phyloP scores from a whole-genome alignment of 2,888 invertebrate genomes.

The Leptopilina syphax region DNA sequence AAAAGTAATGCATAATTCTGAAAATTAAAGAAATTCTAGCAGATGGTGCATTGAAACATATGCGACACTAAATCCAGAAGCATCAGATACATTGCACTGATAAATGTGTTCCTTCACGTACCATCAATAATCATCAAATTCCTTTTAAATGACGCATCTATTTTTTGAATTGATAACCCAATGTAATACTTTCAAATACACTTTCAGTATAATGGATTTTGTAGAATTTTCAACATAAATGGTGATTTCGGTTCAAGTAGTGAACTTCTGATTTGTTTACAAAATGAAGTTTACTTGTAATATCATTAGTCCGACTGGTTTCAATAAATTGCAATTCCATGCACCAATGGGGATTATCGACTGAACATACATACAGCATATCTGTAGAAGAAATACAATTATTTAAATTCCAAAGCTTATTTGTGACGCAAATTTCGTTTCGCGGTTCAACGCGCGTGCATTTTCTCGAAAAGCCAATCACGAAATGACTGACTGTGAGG shows the following conservation, averaged over 20 bases:
- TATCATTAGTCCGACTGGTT: not conserved
- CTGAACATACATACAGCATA: slow-evolving; percentile 7
- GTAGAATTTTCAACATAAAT: not conserved
- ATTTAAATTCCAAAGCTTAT: slow-evolving; percentile 33
- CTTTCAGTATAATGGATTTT: not conserved
- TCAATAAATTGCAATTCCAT: slow-evolving; percentile 14
- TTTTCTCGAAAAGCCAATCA: slow-evolving; percentile 61
- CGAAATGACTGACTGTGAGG: slow-evolving; percentile 58
- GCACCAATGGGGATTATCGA: slow-evolving; percentile 24
- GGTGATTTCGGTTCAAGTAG: not conserved
- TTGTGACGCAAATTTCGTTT: slow-evolving; percentile 35
- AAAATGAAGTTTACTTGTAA: slow-evolving; percentile 15
- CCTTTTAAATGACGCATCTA: not conserved
- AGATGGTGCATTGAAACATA: not conserved
- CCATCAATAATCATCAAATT: not conserved
- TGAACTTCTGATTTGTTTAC: slow-evolving; percentile 1
- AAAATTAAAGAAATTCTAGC: not conserved
- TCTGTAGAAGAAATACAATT: slow-evolving; percentile 21
- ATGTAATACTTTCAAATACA: not conserved
- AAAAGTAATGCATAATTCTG: not conserved
- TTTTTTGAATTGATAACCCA: no score
- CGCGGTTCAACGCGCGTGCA: slow-evolving; percentile 59
- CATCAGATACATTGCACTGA: not conserved
- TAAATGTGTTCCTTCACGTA: not conserved
- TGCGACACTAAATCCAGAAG: not conserved